These are phyloP conservation scores for Dicroscelio sp. DNA, from an alignment of 2,888 invertebrate species.

Conservation along the genomic window DNA sequence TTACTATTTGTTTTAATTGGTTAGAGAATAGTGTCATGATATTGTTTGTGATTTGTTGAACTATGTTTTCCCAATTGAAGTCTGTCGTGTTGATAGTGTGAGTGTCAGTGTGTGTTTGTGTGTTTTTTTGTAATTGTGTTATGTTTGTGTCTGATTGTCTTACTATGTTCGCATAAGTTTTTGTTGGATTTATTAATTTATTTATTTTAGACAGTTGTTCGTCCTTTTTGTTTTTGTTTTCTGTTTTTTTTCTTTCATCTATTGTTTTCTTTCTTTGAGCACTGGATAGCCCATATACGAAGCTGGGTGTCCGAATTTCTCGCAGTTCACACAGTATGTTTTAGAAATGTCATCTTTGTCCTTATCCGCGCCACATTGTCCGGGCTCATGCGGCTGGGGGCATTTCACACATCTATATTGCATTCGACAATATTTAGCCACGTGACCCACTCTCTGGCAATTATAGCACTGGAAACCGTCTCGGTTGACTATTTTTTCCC, in stretches of 20 bases:
- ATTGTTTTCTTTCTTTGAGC: neutral
- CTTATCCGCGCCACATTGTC: slow-evolving; percentile 26
- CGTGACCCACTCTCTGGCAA: slow-evolving; percentile 45
- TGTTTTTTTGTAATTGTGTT: too few species aligned
- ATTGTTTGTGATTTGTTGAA: too few species aligned
- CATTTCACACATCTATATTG: slow-evolving; percentile 60
- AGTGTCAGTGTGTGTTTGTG: too few species aligned
- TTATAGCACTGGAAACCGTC: slow-evolving; percentile 38
- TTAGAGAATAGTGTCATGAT: too few species aligned
- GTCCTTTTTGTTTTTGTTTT: neutral
- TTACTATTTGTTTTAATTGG: too few species aligned
- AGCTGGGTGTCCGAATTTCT: slow-evolving; percentile 51
- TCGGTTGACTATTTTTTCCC: slow-evolving; percentile 44
- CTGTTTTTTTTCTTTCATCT: neutral
- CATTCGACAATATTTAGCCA: slow-evolving; percentile 32
- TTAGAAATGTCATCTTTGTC: neutral
- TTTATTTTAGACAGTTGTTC: neutral
- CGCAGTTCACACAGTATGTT: slow-evolving; percentile 52
- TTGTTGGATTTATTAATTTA: neutral
- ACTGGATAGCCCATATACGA: slow-evolving; percentile 13
- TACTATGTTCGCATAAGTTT: too few species aligned
- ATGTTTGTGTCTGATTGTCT: too few species aligned
- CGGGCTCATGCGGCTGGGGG: slow-evolving; percentile 37
- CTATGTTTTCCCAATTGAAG: too few species aligned
- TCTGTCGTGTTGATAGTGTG: too few species aligned